A percentile compares a stretch with the other conserved stretches of the same genome.
These are phyloP conservation scores for Tryphoninae sp. DNA, from an alignment of 2,888 invertebrate genomes.

Conservation along the genomic window DNA sequence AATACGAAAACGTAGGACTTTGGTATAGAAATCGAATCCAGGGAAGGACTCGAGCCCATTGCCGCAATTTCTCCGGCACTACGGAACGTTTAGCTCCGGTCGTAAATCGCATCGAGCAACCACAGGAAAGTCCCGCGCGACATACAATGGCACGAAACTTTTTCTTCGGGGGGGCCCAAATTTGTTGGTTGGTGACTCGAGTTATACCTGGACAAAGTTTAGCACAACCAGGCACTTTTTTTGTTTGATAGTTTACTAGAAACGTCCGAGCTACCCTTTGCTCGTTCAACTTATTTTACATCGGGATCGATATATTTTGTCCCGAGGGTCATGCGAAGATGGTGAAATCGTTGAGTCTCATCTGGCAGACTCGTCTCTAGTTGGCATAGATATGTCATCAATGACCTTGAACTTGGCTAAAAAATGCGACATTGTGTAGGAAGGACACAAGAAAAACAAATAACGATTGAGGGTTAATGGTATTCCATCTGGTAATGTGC, in stretches of 20 bases:
- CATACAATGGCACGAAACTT: slow-evolving; percentile 58
- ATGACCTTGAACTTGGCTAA: slow-evolving; percentile 68
- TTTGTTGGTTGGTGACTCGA: slow-evolving; percentile 54
- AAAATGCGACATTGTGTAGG: slow-evolving; percentile 36
- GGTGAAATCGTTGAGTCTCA: slow-evolving; percentile 49
- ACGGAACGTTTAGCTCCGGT: slow-evolving; percentile 55
- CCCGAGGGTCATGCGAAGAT: slow-evolving; percentile 2
- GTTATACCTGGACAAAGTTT: slow-evolving; percentile 62
- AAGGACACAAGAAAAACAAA: background rate
- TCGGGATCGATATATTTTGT: background rate
- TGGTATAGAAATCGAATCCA: slow-evolving; percentile 51
- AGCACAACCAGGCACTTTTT: background rate
- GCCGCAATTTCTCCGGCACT: slow-evolving; percentile 49
- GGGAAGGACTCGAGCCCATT: slow-evolving; percentile 40
- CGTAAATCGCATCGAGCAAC: slow-evolving; percentile 56
- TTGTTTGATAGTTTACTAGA: background rate
- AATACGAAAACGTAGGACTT: slow-evolving; percentile 16
- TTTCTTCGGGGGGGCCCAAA: slow-evolving; percentile 29
- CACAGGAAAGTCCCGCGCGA: slow-evolving; percentile 47
- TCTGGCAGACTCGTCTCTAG: slow-evolving; percentile 35
- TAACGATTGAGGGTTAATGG: slow-evolving; percentile 31
- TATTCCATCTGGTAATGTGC: slow-evolving; percentile 57
- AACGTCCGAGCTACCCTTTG: too few relatives aligned
- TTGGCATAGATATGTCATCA: slow-evolving; percentile 24
- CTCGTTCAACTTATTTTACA: too few relatives aligned